Evolutionary conservation across 2,797 vertebrate species (phyloP), one percentile per base, ranked within the genome.

Genomic region (Synanceia verrucosa): DNA sequence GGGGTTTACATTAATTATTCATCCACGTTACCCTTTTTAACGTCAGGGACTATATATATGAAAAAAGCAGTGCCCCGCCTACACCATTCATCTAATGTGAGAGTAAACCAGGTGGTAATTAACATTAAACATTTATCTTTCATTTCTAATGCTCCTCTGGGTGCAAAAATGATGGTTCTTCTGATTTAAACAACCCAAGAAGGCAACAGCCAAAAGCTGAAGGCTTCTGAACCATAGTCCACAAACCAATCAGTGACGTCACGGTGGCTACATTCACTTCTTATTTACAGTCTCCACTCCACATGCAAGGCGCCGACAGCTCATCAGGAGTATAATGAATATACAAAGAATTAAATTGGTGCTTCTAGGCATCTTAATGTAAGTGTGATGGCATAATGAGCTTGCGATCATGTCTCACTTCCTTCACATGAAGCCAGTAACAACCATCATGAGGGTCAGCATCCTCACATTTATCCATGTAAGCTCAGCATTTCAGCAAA

Each of bases 401-500:
- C 29, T n/a, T 13, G 18, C 48, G 2, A 4, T 43, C 24, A 14
- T 23, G 33, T 14, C 37, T 63, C 19, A 16, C 29, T 62, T 19
- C 11, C n/a, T 19, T 11, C 18, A 41, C 11, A 18, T 58, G 46
- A 24, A 28, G 62, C n/a, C 21, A 2, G 59, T 7, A 36, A n/a
- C 14, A 19, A 8, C 24, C n/a, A 26, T 53, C 46, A 24, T 1
- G 56, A 52, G 34, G 23, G 13, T 28, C 60, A 9, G 58, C 60
- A 12, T 72, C 76, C 47, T 65, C 31, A 5, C 76, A 70, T 29
- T 59, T 64, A 65, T 66, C 10, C 7, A 51, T 4, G 19, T 58
- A 65, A 83, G 48, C 57, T 74, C 69, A 47, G 70, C 9, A 34
- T 56, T 75, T 44, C 36, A 66, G 64, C 72, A 84, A 77, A 84